Evolutionary conservation across 2,888 invertebrate species (phyloP), one percentile per base, ranked within the genome.

Genomic region (Drosophila villosipedis): DNA sequence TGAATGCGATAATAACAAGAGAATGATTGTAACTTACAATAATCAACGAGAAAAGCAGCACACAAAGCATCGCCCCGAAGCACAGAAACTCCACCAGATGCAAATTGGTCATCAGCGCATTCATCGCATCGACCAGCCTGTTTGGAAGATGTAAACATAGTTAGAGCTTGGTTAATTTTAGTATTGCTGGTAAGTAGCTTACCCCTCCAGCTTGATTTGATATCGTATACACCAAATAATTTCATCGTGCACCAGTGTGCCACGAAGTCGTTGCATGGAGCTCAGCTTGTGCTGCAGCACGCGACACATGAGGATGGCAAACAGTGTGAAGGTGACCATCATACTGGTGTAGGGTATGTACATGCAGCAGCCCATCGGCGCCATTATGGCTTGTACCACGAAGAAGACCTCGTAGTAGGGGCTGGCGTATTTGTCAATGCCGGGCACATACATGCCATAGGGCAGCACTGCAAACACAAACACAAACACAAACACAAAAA

Each of bases 331-430:
- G 10, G 91, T 80, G 19, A 91, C 90, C 39, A 92, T 77, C 47
- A 91, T 73, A 66, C 85, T 91, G 4, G 89, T 78, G 35, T 90
- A 91, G 4, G 92, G 86, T 58, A 91, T 92, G 43, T 91, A 92
- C 91, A 92, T 91, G 76, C 87, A 91, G 59, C 91, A 92, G 41
- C 92, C 91, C 76, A 91, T 83, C n/a, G 91, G 91, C 16, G 91
- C 82, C 72, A 91, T 87, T 33, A 92, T 76, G 58, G 69, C 74
- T 72, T 92, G 89, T 9, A 85, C 73, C 14, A 78, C 71, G 70
- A 90, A 92, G 72, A 89, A 83, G 3, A 91, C 62, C 70, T 92
- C 88, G 49, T 85, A 92, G 63, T 69, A 76, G 33, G 92, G 92
- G 10, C 66, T 80, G 16, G 76, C 72, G 55, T 89, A 84, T 59